Evolutionary conservation across 2,888 invertebrate species (phyloP), one percentile per base, ranked within the genome.

Genomic region (Perizoma flavofasciatum): DNA sequence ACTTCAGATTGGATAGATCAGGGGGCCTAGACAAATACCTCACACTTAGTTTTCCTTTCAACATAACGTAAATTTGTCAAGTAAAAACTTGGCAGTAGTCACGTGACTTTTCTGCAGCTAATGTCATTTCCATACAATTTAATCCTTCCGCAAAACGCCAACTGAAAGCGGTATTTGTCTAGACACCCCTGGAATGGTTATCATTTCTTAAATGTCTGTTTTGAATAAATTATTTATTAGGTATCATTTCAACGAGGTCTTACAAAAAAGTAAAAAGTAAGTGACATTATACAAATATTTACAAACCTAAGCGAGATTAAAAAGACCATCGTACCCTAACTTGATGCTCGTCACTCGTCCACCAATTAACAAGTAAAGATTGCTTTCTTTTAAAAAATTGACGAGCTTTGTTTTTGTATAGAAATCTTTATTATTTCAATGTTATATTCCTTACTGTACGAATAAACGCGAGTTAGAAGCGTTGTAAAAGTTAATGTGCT

Each of bases 361-460:
- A n/a, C 37, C 45, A 56, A 49, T 50, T 40, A 46, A 48, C 44
- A 53, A 40, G 60, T 53, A 55, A 52, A 50, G 49, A 22, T 50
- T 46, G 59, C 61, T 57, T 68, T 68, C 55, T 63, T 59, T 58
- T 71, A 63, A 65, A 68, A 70, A 67, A 65, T 75, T 59, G n/a
- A 70, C 61, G 55, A 68, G 43, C 46, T 53, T 60, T 54, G 22
- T 61, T 41, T 63, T 41, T 65, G 61, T 61, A 59, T 45, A 62
- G 62, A 65, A 71, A 70, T 68, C 59, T 65, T 55, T 41, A 67
- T 49, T 45, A 55, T 55, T 44, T 34, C 43, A 45, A 40, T 34
- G 35, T 40, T 44, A 37, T 51, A 54, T 54, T 54, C 41, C 47
- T 41, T 41, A 34, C 40, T 8, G 11, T 10, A 47, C 46, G 34